phyloP scores from a whole-genome alignment of 1,140 invertebrate genomes.

The Mizuhopecten yessoensis region DNA sequence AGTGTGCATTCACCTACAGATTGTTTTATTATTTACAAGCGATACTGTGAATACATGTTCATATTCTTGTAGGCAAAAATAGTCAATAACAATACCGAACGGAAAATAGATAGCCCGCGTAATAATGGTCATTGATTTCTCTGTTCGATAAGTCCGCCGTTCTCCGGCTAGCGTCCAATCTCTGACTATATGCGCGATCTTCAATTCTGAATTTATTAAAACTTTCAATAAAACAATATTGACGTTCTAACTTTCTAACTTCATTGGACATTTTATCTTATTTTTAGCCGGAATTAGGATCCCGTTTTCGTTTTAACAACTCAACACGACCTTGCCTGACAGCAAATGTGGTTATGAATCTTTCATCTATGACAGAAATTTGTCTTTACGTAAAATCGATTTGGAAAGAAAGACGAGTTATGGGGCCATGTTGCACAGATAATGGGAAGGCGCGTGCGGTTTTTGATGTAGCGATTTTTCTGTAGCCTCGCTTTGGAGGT shows the following conservation, averaged over 20 bases:
- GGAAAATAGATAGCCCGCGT: background rate
- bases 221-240: background rate
- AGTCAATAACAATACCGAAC: background rate
- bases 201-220: background rate
- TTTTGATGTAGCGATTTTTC: conserved; percentile 34
- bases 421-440: conserved; percentile 31
- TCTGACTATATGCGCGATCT: background rate
- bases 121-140: background rate
- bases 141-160: background rate
- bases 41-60: background rate
- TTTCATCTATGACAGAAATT: conserved; percentile 39
- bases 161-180: background rate
- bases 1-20: background rate
- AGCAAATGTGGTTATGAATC: conserved; percentile 5
- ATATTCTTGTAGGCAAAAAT: background rate
- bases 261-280: background rate
- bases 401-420: conserved; percentile 4
- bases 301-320: conserved; percentile 12
- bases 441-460: conserved; percentile 3
- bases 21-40: background rate
- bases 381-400: conserved; percentile 39
- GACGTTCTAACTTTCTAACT: background rate
- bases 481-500: background rate
- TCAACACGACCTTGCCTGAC: background rate
- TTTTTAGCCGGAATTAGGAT: background rate